phyloP scores from a whole-genome alignment of 1,140 invertebrate genomes.

The Ephestia elutella region DNA sequence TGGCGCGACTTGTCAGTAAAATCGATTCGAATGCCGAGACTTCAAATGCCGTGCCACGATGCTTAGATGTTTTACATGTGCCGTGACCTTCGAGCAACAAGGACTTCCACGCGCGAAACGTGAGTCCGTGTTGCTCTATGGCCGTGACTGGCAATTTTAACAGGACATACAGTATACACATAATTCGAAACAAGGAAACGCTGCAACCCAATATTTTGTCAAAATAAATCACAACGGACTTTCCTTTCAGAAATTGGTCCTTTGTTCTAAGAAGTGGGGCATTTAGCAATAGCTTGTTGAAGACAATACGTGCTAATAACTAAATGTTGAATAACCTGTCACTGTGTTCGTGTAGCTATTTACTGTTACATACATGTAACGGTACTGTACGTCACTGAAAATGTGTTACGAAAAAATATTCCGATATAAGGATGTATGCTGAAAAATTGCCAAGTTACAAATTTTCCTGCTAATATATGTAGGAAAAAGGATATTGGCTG shows the following conservation, averaged over 20 bases:
- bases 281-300: background rate
- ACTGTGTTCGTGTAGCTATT: background rate
- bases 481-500: no score
- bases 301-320: constrained; percentile 5
- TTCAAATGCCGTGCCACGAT: no score
- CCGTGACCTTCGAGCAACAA: no score
- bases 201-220: background rate
- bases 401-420: background rate
- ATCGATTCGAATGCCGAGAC: no score
- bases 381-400: background rate
- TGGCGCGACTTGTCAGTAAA: no score
- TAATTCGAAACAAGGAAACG: no score
- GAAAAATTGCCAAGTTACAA: background rate
- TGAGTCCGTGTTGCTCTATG: no score
- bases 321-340: constrained; percentile 1
- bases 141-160: no score
- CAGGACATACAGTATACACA: no score
- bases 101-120: no score
- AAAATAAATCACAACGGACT: constrained; percentile 3
- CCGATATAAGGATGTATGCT: background rate
- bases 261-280: constrained; percentile 4
- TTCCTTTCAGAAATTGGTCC: constrained; percentile 1
- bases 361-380: background rate
- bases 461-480: background rate
- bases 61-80: no score